Conservation (phyloP, 2,113 vertebrate genomes). For the Puffinus mauretanicus region DNA sequence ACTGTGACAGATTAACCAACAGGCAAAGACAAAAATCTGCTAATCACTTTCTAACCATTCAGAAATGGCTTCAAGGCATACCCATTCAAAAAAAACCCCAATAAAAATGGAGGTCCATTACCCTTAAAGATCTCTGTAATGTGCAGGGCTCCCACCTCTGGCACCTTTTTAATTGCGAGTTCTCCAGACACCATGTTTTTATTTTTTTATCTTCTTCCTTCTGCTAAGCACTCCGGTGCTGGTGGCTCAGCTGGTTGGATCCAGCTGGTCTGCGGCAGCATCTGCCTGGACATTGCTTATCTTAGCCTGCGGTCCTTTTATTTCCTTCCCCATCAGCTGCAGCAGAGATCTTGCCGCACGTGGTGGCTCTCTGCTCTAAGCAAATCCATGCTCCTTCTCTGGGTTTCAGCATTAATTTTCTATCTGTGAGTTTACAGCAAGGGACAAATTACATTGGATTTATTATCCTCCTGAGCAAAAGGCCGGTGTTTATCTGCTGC, state of each 20-base stretch:
- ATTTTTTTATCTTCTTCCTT: background rate
- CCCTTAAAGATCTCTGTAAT: background rate
- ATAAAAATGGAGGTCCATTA: background rate
- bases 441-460: background rate
- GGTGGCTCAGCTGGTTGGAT: background rate
- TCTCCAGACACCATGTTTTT: background rate
- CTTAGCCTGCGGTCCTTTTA: background rate
- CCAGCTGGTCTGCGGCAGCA: background rate
- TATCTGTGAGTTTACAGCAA: background rate
- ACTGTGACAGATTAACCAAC: background rate
- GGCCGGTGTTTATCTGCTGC: background rate
- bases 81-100: background rate
- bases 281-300: conserved; percentile 19
- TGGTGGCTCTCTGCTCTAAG: background rate
- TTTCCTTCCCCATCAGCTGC: background rate
- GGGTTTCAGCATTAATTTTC: background rate
- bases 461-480: background rate
- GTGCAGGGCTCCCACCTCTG: background rate
- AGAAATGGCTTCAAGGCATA: background rate
- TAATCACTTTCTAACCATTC: background rate
- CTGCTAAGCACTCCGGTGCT: background rate
- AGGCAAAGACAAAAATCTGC: background rate
- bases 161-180: background rate
- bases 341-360: background rate
- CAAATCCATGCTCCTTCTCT: background rate